These are phyloP conservation scores for Crotalus horridus DNA, from an alignment of 2,113 vertebrate genomes.

Conservation along the genomic window DNA sequence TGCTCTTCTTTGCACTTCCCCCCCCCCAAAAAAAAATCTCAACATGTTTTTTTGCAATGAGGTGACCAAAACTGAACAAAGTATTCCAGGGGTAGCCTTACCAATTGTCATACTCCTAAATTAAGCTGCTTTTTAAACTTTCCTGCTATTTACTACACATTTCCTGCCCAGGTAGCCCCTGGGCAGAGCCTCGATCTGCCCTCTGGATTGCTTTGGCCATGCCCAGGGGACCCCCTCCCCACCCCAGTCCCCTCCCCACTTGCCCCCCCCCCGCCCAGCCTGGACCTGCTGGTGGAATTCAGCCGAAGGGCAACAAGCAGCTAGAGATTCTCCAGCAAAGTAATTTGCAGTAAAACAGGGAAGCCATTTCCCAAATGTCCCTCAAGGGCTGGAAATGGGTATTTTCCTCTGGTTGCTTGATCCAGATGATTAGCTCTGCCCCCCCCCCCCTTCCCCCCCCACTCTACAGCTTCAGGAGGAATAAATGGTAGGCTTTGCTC, in stretches of 20 bases:
- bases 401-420: background rate
- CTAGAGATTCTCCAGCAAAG: background rate
- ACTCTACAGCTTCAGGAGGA: background rate
- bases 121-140: background rate
- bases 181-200: background rate
- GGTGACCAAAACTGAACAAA: too few species aligned
- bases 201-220: background rate
- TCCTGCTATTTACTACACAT: background rate
- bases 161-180: background rate
- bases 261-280: background rate
- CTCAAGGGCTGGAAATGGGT: background rate
- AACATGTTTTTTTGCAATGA: too few species aligned
- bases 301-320: background rate
- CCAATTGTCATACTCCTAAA: background rate
- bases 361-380: background rate
- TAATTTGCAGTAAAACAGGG: slow-evolving; percentile 2
- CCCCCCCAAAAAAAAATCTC: too few species aligned
- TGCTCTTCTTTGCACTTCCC: too few species aligned
- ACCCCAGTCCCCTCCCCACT: background rate
- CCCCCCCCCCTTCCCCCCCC: background rate
- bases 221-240: background rate
- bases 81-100: background rate
- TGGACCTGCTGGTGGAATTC: background rate
- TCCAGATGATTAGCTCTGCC: background rate
- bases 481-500: background rate